Percentiles rank a stretch among this genome's conserved stretches.
Conservation (phyloP, 2,888 invertebrate species). For the Eremobia ochroleuca region DNA sequence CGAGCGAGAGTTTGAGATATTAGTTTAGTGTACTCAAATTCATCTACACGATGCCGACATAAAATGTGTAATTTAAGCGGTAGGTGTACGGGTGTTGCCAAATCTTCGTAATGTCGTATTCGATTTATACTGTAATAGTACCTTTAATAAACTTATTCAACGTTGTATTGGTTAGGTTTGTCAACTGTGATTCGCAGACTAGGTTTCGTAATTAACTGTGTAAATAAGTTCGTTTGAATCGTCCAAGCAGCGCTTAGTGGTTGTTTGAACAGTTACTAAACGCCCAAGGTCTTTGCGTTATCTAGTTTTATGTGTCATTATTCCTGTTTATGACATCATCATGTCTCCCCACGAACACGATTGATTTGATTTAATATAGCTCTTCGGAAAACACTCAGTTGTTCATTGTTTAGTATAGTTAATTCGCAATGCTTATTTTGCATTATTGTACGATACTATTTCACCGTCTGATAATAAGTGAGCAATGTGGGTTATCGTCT, state of each 20-base stretch:
- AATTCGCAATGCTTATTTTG: constrained; percentile 11
- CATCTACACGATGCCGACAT: constrained; percentile 5
- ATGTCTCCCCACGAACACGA: constrained; percentile 42
- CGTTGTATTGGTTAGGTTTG: constrained; percentile 19
- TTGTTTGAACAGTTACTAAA: constrained; percentile 70
- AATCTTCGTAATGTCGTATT: constrained; percentile 12
- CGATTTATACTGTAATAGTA: constrained; percentile 23
- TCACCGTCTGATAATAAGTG: constrained; percentile 44
- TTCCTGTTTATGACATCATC: constrained; percentile 72
- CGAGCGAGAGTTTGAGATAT: no score
- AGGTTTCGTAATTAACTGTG: constrained; percentile 43
- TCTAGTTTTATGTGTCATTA: constrained; percentile 74
- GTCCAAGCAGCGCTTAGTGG: constrained; percentile 58
- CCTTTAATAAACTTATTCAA: constrained; percentile 5
- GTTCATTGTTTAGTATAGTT: constrained; percentile 15
- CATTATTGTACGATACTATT: constrained; percentile 28
- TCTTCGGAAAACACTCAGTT: constrained; percentile 19
- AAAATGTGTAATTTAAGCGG: constrained; percentile 19
- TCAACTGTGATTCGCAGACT: constrained; percentile 39
- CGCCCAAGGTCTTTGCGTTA: constrained; percentile 73
- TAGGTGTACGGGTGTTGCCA: constrained; percentile 28
- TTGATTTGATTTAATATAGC: constrained; percentile 42
- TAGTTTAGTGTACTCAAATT: constrained; percentile 22
- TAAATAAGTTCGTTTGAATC: constrained; percentile 43
- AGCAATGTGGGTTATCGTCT: constrained; percentile 57